These are phyloP conservation scores for Exephanes ischioxanthus DNA, from an alignment of 2,888 invertebrate species.

Conservation along the genomic window DNA sequence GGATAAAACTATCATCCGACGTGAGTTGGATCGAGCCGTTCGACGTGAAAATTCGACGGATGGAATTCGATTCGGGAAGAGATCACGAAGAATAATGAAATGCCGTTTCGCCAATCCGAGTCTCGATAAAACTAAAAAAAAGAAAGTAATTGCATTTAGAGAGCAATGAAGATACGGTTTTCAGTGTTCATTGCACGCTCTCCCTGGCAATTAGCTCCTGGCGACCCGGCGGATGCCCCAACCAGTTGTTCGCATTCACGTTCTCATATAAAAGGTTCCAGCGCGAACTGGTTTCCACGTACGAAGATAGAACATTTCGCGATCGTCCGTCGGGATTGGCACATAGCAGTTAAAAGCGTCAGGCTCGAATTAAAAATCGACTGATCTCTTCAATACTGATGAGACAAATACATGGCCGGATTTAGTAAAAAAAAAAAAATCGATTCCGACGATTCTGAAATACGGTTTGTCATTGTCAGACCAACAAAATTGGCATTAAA, in stretches of 20 bases:
- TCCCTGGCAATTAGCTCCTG: constrained; percentile 46
- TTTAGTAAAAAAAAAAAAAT: not conserved
- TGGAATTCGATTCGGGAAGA: constrained; percentile 29
- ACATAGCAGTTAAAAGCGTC: constrained; percentile 1
- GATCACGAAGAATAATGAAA: constrained; percentile 14
- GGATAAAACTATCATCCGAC: constrained; percentile 22
- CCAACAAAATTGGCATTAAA: not conserved
- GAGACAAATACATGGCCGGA: not conserved
- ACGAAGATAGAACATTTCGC: constrained; percentile 11
- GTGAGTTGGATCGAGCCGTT: constrained; percentile 7
- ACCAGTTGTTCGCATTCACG: constrained; percentile 20
- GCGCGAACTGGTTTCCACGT: not conserved
- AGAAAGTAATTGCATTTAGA: constrained; percentile 43
- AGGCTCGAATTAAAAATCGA: not conserved
- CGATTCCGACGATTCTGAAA: not conserved
- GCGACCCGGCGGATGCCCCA: constrained; percentile 24
- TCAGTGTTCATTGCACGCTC: constrained; percentile 44
- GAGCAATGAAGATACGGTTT: constrained; percentile 44
- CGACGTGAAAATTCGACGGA: constrained; percentile 44
- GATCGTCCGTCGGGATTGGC: constrained; percentile 6
- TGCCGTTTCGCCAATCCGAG: constrained; percentile 11
- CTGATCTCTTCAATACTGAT: not conserved
- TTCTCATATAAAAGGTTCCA: constrained; percentile 17
- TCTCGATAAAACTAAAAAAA: constrained; percentile 12
- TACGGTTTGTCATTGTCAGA: not conserved